Evolutionary conservation across 2,888 invertebrate genomes (phyloP).

Genomic region (Autographa pulchrina): DNA sequence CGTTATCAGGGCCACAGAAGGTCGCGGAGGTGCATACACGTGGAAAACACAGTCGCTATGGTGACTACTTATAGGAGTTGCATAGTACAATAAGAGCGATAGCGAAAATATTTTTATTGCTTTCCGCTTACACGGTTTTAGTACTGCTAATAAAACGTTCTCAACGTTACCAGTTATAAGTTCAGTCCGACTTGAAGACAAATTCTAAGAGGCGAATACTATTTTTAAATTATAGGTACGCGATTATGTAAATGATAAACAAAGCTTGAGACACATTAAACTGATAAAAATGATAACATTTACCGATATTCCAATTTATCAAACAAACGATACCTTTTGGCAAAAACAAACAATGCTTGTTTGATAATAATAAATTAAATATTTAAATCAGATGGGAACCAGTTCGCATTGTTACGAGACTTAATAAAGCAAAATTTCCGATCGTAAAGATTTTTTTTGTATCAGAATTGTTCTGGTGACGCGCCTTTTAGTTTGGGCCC

Average conservation of each 20-base stretch:
- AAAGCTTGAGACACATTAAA: not conserved
- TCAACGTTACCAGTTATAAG: constrained; percentile 20
- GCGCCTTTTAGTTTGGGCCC: too few species aligned
- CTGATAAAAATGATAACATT: constrained; percentile 1
- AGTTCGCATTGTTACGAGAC: too few species aligned
- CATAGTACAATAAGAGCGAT: constrained; percentile 60
- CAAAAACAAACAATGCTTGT: constrained; percentile 12
- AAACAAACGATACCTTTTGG: not conserved
- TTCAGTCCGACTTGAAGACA: not conserved
- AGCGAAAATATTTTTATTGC: constrained; percentile 64
- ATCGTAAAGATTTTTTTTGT: too few species aligned
- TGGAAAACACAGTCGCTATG: constrained; percentile 65
- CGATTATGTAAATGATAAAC: not conserved
- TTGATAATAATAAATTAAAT: constrained; percentile 10
- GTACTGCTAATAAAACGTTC: constrained; percentile 52
- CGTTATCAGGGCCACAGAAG: constrained; percentile 58
- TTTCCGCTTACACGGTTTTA: constrained; percentile 59
- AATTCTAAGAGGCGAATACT: not conserved
- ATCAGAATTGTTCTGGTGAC: too few species aligned
- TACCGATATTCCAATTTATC: not conserved
- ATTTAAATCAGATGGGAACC: too few species aligned
- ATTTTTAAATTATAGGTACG: not conserved
- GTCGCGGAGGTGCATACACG: constrained; percentile 53
- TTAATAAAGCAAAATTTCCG: too few species aligned
- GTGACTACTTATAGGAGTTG: constrained; percentile 60